Evolutionary conservation across 2,113 vertebrate species (phyloP).

Genomic region (Pachycephala philippinensis): DNA sequence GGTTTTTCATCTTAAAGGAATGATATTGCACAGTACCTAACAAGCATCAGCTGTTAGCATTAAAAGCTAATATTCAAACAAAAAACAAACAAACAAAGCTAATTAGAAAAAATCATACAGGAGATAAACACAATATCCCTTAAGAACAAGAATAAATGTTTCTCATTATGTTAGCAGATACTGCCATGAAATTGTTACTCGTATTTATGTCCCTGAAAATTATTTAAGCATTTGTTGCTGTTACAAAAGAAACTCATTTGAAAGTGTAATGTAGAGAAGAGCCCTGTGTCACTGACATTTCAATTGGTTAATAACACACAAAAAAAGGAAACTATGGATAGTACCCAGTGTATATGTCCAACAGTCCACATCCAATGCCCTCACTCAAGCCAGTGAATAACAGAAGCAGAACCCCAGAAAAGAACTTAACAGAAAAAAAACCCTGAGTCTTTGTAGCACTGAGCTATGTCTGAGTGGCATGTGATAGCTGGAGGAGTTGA

Average conservation of each 20-base stretch:
- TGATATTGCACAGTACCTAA: not conserved
- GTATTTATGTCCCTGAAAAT: not conserved
- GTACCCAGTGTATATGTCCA: not conserved
- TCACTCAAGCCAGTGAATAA: not conserved
- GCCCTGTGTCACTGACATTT: not conserved
- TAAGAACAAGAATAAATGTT: not conserved
- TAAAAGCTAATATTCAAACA: not conserved
- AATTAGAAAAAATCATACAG: not conserved
- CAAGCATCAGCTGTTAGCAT: not conserved
- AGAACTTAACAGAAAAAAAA: not conserved
- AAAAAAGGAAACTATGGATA: not conserved
- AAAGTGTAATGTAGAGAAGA: not conserved
- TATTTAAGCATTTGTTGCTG: not conserved
- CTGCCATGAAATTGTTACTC: not conserved
- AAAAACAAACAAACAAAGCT: rapidly evolving
- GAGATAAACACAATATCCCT: not conserved
- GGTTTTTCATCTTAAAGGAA: not conserved
- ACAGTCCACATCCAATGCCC: rapidly evolving
- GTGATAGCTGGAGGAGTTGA: not conserved
- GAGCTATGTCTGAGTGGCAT: not conserved
- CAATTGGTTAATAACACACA: not conserved
- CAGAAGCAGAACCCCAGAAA: not conserved
- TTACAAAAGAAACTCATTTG: not conserved
- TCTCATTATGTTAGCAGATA: not conserved
- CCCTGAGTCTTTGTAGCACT: not conserved